phyloP scores from a whole-genome alignment of 2,888 invertebrate species.

The Caenorhabditis japonica region DNA sequence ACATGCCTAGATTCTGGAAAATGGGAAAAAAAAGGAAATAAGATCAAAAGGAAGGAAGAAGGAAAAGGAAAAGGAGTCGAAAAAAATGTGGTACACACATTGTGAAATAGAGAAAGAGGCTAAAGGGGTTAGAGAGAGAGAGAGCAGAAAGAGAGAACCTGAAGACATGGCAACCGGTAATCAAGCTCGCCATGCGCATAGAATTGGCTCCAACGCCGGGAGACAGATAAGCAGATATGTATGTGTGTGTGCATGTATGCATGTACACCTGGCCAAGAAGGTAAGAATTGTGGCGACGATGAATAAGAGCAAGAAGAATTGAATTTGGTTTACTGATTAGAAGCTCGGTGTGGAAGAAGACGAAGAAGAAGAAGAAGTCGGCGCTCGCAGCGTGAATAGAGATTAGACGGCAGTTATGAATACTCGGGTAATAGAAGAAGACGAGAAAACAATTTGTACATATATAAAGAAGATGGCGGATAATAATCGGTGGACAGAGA shows the following conservation, averaged over 20 bases:
- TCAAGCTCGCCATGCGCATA: slow-evolving; percentile 49
- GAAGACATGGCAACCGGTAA: slow-evolving; percentile 50
- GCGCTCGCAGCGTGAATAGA: slow-evolving; percentile 32
- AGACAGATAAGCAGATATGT: slow-evolving; percentile 48
- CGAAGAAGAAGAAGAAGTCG: slow-evolving; percentile 5
- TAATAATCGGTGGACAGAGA: no score
- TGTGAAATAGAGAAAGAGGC: slow-evolving; percentile 9
- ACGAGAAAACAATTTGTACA: slow-evolving; percentile 44
- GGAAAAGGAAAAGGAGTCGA: no score
- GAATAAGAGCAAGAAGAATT: slow-evolving; percentile 52
- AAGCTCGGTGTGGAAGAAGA: slow-evolving; percentile 6
- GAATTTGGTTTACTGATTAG: slow-evolving; percentile 50
- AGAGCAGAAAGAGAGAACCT: slow-evolving; percentile 34
- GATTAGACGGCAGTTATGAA: slow-evolving; percentile 39
- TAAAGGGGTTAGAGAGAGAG: slow-evolving; percentile 15
- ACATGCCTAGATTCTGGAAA: slow-evolving; percentile 10
- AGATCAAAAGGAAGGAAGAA: neutral
- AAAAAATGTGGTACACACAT: no score
- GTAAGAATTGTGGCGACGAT: slow-evolving; percentile 27
- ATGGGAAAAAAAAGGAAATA: slow-evolving; percentile 2
- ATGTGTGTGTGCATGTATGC: slow-evolving; percentile 21
- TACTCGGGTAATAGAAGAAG: slow-evolving; percentile 42
- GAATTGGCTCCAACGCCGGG: slow-evolving; percentile 17
- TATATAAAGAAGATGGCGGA: no score
- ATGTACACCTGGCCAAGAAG: slow-evolving; percentile 12